These are phyloP conservation scores for Acleris emargana DNA, from an alignment of 2,888 invertebrate species.

Conservation along the genomic window DNA sequence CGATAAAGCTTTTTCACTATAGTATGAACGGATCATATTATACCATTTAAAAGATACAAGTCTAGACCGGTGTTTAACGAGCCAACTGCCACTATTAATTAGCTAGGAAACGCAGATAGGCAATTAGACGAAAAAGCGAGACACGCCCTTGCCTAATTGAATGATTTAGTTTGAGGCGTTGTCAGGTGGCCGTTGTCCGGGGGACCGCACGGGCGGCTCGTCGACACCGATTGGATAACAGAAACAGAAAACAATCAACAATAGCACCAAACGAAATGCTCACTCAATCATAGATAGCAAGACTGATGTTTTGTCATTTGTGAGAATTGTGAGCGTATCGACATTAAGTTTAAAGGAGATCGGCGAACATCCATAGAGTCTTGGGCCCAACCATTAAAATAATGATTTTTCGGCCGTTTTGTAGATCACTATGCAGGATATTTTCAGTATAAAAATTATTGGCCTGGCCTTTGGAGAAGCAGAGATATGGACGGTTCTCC, in stretches of 20 bases:
- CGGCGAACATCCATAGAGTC: too few relatives aligned
- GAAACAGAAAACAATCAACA: slow-evolving; percentile 10
- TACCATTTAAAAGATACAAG: too few relatives aligned
- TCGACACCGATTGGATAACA: neutral
- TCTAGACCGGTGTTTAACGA: too few relatives aligned
- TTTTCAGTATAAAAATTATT: too few relatives aligned
- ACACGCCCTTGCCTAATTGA: slow-evolving; percentile 13
- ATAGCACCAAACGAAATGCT: slow-evolving; percentile 3
- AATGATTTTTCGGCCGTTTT: too few relatives aligned
- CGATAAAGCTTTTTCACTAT: too few relatives aligned
- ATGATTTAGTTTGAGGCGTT: slow-evolving; percentile 22
- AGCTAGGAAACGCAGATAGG: slow-evolving; percentile 22
- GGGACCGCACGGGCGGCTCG: neutral
- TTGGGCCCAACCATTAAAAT: too few relatives aligned
- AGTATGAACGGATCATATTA: too few relatives aligned
- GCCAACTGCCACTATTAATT: slow-evolving; percentile 3
- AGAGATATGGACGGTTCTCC: too few relatives aligned
- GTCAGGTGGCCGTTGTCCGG: slow-evolving; percentile 20
- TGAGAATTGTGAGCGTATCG: neutral
- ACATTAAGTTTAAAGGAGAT: too few relatives aligned
- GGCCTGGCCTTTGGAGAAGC: too few relatives aligned
- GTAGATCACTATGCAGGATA: too few relatives aligned
- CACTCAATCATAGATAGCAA: slow-evolving; percentile 3
- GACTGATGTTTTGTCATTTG: neutral
- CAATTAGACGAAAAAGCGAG: slow-evolving; percentile 27